These are phyloP conservation scores for Linyphia triangularis DNA, from an alignment of 2,888 invertebrate species.

Conservation along the genomic window DNA sequence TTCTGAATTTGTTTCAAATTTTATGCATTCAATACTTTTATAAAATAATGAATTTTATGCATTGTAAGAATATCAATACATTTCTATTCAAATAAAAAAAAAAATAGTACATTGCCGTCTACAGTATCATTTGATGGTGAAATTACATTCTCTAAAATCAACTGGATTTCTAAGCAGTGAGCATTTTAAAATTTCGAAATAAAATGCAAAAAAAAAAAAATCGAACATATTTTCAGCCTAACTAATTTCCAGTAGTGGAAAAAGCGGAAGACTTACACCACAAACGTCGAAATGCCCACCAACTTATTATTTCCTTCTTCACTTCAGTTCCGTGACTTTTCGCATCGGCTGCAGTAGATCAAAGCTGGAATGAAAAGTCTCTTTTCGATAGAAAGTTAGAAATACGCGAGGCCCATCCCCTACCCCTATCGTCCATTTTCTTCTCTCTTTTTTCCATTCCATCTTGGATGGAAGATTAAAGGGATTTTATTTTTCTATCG, in stretches of 20 bases:
- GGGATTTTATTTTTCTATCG: conserved; percentile 70
- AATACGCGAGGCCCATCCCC: conserved; percentile 31
- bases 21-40: too few relatives aligned
- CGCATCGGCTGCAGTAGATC: conserved; percentile 71
- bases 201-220: too few relatives aligned
- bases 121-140: too few relatives aligned
- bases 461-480: conserved; percentile 68
- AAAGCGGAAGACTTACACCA: conserved; percentile 6
- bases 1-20: too few relatives aligned
- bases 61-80: too few relatives aligned
- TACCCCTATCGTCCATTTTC: conserved; percentile 21
- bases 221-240: too few relatives aligned
- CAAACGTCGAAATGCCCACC: background rate
- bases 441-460: conserved; percentile 53
- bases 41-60: too few relatives aligned
- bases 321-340: conserved; percentile 51
- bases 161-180: too few relatives aligned
- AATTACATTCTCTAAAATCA: too few relatives aligned
- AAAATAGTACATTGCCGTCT: too few relatives aligned
- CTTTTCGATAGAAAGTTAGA: conserved; percentile 74
- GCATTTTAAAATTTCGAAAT: too few relatives aligned
- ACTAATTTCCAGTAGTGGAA: background rate
- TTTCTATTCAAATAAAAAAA: too few relatives aligned
- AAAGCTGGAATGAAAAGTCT: conserved; percentile 72
- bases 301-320: conserved; percentile 49